Evolutionary conservation across 2,888 invertebrate genomes (phyloP), one percentile per base, ranked within the genome.

Genomic region (Drosophila ezoana): DNA sequence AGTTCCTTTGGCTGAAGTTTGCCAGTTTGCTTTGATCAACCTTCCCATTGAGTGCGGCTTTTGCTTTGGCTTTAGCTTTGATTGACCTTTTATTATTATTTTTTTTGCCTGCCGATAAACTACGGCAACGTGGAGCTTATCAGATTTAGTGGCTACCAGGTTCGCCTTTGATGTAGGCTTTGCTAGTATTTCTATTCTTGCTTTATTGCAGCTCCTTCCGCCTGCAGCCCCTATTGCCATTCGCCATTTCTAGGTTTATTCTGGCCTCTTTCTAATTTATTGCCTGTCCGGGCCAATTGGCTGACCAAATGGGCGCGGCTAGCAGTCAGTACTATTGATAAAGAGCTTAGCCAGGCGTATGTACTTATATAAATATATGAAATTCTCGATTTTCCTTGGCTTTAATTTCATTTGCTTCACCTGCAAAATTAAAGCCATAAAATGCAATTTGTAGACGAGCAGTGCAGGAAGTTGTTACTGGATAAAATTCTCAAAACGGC

Each of bases 401-500:
- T 65, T 45, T 60, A 65, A 65, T 72, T 63, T 54, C 23, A 52
- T 54, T 58, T 45, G 40, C 11, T 51, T 33, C 47, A 40, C 37
- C 40, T 28, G 68, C 61, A 53, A 49, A 75, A 70, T 78, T 72
- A 78, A 82, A 83, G 80, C 61, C 83, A 69, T 70, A 66, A 79
- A 79, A 66, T 62, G 67, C 52, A 58, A 60, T 52, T 66, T 72
- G 60, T 43, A 14, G 35, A 41, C 47, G 38, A 23, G 72, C 57
- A 53, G 66, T 72, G 65, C 70, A 67, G 83, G 80, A 83, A 82
- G 86, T 78, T 76, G 86, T 83, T 83, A 82, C 78, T 83, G 78
- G 67, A 61, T 67, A 76, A 75, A 78, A 71, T 67, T 75, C 64
- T 72, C 58, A 70, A 35, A 40, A 66, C 65, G 53, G 68, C 72